Evolutionary conservation across 1,140 invertebrate species (phyloP).

Genomic region (Pemphigus obesinymphae): DNA sequence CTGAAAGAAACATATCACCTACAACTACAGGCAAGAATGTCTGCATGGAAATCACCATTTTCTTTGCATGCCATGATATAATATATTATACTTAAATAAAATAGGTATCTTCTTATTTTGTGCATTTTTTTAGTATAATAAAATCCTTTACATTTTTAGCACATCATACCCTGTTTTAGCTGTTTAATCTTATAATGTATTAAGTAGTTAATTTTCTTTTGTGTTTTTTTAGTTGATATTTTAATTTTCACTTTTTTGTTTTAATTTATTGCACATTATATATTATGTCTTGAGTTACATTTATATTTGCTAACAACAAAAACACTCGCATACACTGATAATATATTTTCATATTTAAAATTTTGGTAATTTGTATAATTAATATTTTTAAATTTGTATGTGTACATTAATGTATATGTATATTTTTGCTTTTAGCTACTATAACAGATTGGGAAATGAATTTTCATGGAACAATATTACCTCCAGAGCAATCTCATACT

Average conservation of each 20-base stretch:
- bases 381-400: background rate
- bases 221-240: background rate
- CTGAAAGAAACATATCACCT: constrained; percentile 39
- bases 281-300: background rate
- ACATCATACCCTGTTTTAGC: background rate
- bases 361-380: background rate
- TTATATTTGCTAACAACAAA: background rate
- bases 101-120: background rate
- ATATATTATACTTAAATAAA: background rate
- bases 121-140: background rate
- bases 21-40: constrained; percentile 37
- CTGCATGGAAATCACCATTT: constrained; percentile 16
- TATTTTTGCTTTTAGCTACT: constrained; percentile 51
- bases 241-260: background rate
- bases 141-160: background rate
- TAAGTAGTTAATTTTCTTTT: background rate
- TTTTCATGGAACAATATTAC: constrained; percentile 58
- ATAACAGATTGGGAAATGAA: constrained; percentile 56
- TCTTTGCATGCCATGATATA: constrained; percentile 17
- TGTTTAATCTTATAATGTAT: background rate
- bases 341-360: background rate
- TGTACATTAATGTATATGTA: background rate
- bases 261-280: background rate
- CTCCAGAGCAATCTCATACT: constrained; percentile 48
- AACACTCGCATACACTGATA: background rate